phyloP scores from a whole-genome alignment of 2,888 invertebrate genomes.

The Alloscopus bannaensis region DNA sequence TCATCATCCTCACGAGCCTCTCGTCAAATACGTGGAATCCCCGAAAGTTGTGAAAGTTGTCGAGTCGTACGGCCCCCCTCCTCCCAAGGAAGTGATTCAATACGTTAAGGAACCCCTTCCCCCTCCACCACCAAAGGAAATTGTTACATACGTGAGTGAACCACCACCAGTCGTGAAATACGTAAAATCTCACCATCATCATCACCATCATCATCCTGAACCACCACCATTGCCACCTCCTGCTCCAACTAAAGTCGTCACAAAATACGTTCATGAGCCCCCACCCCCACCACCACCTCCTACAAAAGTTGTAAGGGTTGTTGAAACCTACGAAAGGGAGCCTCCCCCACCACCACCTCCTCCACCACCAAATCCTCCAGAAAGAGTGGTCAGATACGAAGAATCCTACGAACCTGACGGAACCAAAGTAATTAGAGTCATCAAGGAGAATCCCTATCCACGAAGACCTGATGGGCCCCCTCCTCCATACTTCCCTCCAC shows the following conservation, averaged over 20 bases:
- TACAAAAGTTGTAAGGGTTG: conserved; percentile 13
- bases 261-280: conserved; percentile 1
- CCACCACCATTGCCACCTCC: conserved; percentile 15
- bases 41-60: conserved; percentile 41
- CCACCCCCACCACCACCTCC: background rate
- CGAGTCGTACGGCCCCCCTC: conserved; percentile 23
- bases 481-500: conserved; percentile 12
- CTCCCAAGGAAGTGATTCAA: conserved; percentile 22
- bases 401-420: conserved; percentile 24
- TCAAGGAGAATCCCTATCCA: background rate
- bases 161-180: conserved; percentile 31
- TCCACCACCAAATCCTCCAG: background rate
- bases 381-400: conserved; percentile 3
- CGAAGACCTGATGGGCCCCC: background rate
- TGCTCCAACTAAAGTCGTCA: background rate
- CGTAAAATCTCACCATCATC: conserved; percentile 6
- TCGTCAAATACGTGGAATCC: background rate
- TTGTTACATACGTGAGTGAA: conserved; percentile 16
- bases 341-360: conserved; percentile 18
- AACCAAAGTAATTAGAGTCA: background rate
- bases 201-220: background rate
- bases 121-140: conserved; percentile 21
- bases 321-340: conserved; percentile 9
- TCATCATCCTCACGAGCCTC: conserved; percentile 14
- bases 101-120: conserved; percentile 5